Base-by-base conservation (phyloP, 1,140 invertebrate species). In the Pinna nobilis region DNA sequence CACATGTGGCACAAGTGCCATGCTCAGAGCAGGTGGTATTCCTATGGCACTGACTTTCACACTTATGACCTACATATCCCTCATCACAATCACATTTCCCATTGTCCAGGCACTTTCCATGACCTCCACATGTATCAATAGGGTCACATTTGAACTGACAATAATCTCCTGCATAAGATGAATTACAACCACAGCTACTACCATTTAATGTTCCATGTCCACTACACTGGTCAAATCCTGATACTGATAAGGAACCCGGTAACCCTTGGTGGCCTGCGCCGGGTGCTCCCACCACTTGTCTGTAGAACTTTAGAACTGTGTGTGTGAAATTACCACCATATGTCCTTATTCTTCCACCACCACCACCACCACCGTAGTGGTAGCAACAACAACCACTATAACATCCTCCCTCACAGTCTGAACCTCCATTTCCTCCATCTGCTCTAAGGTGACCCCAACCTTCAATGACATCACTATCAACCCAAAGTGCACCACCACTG, bases 401-500 rank as follows among this genome's bases (percentile, higher is more conserved):
- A 39, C 69, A 74, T 41, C n/a, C 47, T 13, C 57, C 39, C 1
- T 37, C 47, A 70, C 80, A 76, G 30, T 78, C 68, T 30, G 67
- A 50, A n/a, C 44, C 41, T 18, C 51, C 70, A 32, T 60, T 33
- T 3, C 83, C 83, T 28, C 83, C 83, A 73, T 67, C 35, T 0
- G 80, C 81, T 60, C 69, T 39, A 4, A 85, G 28, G 18, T 30
- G 44, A 11, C 83, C 83, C 80, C 82, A 81, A 6, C 83, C 83
- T 47, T 80, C 77, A 50, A 83, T 71, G 11, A 79, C 50, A 32
- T 79, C 59, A 44, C 76, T 65, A 51, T 84, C 82, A 2, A 84
- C 33, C 83, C 83, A 84, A 3, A 83, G 49, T 25, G 80, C 73
- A 15, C 83, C 83, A 39, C 83, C 83, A 66, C 76, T 74, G 18